Conservation (phyloP, 2,888 invertebrate genomes). For the Eurytoma californica region DNA sequence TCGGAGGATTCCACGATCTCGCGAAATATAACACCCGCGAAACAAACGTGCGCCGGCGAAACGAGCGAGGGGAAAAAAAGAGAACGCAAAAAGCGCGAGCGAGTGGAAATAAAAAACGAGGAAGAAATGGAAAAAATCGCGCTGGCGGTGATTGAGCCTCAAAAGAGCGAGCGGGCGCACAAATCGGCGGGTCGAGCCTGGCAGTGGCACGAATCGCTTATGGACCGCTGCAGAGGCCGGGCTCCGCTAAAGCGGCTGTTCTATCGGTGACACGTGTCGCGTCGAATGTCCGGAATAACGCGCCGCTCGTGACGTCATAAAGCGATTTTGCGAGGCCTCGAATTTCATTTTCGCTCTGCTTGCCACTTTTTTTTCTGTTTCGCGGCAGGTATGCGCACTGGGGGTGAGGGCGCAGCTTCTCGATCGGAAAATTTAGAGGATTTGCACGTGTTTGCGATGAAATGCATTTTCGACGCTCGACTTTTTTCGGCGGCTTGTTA, state of each 20-base stretch:
- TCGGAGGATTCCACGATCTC: neutral
- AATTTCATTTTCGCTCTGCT: conserved; percentile 30
- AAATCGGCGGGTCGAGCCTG: conserved; percentile 25
- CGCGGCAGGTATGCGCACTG: no score
- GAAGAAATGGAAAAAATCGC: neutral
- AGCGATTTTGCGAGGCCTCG: conserved; percentile 3
- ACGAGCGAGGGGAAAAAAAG: conserved; percentile 2
- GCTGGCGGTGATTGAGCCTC: neutral
- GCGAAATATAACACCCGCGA: conserved; percentile 10
- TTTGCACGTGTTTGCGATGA: neutral
- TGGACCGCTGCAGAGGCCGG: conserved; percentile 14
- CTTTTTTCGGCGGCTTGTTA: no score
- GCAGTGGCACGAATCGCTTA: conserved; percentile 46
- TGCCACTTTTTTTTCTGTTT: neutral
- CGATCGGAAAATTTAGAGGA: conserved; percentile 24
- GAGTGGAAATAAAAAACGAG: neutral
- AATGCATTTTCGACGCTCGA: neutral
- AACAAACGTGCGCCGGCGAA: neutral
- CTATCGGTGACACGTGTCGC: conserved; percentile 34
- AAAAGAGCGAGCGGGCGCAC: conserved; percentile 18
- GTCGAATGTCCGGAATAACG: neutral
- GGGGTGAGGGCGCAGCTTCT: neutral
- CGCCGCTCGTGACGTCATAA: neutral
- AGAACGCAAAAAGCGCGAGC: neutral
- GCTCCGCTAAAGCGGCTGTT: neutral